These are phyloP conservation scores for Casuarius casuarius DNA, from an alignment of 2,113 vertebrate genomes.

Conservation along the genomic window DNA sequence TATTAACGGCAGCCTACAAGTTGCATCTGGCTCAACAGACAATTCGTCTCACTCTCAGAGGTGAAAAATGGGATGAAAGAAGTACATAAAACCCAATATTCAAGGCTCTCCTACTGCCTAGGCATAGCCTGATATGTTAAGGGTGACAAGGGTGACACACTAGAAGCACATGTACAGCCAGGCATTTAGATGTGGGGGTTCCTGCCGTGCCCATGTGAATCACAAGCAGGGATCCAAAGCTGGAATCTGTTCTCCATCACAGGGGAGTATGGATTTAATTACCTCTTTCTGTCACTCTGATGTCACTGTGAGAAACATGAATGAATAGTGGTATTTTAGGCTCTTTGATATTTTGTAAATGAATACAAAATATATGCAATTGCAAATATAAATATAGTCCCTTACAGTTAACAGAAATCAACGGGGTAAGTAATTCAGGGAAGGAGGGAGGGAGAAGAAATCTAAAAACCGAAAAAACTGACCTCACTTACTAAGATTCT, in stretches of 20 bases:
- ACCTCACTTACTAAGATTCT: background rate
- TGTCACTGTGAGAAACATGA: constrained; percentile 5
- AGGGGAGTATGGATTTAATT: background rate
- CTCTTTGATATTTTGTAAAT: background rate
- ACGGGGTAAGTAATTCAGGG: background rate
- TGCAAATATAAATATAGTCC: constrained; percentile 40
- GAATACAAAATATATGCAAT: constrained; percentile 28
- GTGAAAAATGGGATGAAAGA: background rate
- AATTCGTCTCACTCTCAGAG: background rate
- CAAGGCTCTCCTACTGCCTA: background rate
- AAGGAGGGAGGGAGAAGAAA: background rate
- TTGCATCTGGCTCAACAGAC: background rate
- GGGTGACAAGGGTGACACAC: background rate
- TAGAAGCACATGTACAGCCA: background rate
- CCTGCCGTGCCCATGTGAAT: background rate
- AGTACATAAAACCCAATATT: background rate
- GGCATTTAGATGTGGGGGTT: background rate
- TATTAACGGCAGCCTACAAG: background rate
- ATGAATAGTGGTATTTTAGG: constrained; percentile 20
- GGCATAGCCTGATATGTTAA: background rate
- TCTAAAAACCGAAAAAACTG: background rate
- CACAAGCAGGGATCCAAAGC: background rate
- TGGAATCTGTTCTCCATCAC: background rate
- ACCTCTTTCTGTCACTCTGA: background rate
- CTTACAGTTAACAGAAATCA: background rate